Conservation (phyloP, 1,140 invertebrate species). For the Drosophila ironensis region DNA sequence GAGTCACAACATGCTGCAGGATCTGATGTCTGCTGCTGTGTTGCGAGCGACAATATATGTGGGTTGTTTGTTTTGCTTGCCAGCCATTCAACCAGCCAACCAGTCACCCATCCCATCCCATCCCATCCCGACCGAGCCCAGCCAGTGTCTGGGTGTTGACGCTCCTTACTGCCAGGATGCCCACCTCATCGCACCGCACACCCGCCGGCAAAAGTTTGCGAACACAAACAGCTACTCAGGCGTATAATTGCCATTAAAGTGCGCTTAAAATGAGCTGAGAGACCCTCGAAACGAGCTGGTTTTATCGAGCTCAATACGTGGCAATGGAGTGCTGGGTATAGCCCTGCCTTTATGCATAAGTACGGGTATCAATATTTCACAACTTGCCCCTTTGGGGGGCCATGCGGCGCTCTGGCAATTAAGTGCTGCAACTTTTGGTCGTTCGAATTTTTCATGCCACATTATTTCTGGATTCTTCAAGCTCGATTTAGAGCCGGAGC, state of each 20-base stretch:
- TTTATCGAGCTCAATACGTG: constrained; percentile 40
- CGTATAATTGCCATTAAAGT: constrained; percentile 75
- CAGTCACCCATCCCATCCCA: too few relatives aligned
- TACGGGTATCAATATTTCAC: constrained; percentile 52
- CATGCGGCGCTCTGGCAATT: constrained; percentile 41
- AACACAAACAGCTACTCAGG: constrained; percentile 57
- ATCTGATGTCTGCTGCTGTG: constrained; percentile 28
- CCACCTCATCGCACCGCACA: neutral
- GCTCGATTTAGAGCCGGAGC: too few relatives aligned
- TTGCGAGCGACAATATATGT: constrained; percentile 8
- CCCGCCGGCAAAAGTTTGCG: constrained; percentile 36
- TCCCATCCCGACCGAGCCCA: too few relatives aligned
- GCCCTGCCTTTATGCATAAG: constrained; percentile 28
- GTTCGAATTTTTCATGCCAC: constrained; percentile 40
- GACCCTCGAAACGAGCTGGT: constrained; percentile 32
- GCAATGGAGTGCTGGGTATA: constrained; percentile 20
- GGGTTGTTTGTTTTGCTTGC: constrained; percentile 28
- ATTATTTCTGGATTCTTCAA: constrained; percentile 26
- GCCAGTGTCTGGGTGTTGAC: constrained; percentile 32
- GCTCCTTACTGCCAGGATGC: constrained; percentile 15
- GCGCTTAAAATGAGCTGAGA: constrained; percentile 58
- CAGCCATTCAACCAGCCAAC: constrained; percentile 21
- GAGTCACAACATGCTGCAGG: constrained; percentile 34
- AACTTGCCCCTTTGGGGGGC: constrained; percentile 25
- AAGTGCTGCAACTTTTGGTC: constrained; percentile 35